Evolutionary conservation across 2,113 vertebrate species (phyloP), one percentile per base, ranked within the genome.

Genomic region (Henicopernis longicauda): DNA sequence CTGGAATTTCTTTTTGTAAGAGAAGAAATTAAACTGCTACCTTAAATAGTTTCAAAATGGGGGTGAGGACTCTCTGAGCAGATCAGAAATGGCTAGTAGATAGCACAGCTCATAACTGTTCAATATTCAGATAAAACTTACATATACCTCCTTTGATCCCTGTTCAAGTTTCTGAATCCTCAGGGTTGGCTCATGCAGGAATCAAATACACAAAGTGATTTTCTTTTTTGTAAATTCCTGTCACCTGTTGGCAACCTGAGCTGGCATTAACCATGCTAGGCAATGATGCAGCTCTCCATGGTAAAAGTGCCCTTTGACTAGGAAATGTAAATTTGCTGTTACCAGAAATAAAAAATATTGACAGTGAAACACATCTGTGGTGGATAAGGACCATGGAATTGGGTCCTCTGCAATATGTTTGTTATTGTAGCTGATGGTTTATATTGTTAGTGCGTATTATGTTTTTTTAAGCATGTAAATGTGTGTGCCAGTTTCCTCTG

Each of bases 1-100:
- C 71, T 67, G 45, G 49, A 80, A 76, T 90, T 87, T 62, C 69
- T 81, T 83, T 82, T 76, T 87, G 57, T 81, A 76, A 76, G 36
- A 89, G 76, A 69, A 85, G 73, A 82, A 95, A 85, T 93, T 93
- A 87, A 95, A 79, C 73, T 79, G 18, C 82, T 85, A 69, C 89
- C 74, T 82, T 67, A 79, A 52, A 38, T 71, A 57, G 52, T 69
- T 67, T 86, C 32, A 89, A 69, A 86, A 93, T 38, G 31, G 38
- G 45, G 61, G 19, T 72, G 91, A 95, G 50, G 44, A n/a, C 73
- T 72, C 58, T 79, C n/a, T 23, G 62, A 89, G 76, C 57, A 54
- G 58, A 59, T 61, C 69, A 89, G 94, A 79, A 82, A 69, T 1
- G 12, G n/a, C 4, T 19, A 69, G 26, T 40, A n/a, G 83, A 80